Conservation (phyloP, 1,140 invertebrate species). For the Rhagoletis zephyria region DNA sequence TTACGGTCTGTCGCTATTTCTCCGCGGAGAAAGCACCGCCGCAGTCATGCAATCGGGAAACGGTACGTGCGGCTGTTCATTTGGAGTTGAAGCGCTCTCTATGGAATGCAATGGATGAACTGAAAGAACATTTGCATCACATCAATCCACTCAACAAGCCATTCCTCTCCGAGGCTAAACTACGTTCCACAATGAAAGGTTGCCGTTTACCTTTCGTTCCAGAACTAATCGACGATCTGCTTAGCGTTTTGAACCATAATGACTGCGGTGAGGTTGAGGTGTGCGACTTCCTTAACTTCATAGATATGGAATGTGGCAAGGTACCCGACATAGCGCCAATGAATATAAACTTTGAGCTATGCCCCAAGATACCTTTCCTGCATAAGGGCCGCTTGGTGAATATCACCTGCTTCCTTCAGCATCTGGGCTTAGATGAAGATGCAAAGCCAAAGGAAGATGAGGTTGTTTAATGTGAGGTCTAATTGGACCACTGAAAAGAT, state of each 20-base stretch:
- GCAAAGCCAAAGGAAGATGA: constrained; percentile 3
- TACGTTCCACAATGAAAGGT: constrained; percentile 79
- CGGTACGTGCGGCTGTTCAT: constrained; percentile 78
- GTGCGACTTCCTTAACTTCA: constrained; percentile 68
- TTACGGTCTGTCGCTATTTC: constrained; percentile 82
- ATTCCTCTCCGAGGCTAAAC: constrained; percentile 74
- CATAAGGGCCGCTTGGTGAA: constrained; percentile 69
- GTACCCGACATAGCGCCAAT: constrained; percentile 68
- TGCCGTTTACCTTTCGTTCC: constrained; percentile 79
- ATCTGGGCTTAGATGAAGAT: constrained; percentile 68
- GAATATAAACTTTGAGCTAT: constrained; percentile 70
- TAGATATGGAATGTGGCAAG: constrained; percentile 64
- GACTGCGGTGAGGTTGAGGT: constrained; percentile 77
- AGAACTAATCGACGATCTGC: constrained; percentile 80
- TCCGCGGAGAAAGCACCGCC: constrained; percentile 73
- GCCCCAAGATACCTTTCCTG: constrained; percentile 68
- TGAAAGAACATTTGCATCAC: constrained; percentile 79
- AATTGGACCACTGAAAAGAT: not conserved
- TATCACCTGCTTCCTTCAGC: constrained; percentile 66
- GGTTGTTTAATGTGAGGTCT: not conserved
- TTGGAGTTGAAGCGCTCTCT: constrained; percentile 79
- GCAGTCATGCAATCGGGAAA: constrained; percentile 73
- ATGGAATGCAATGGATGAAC: constrained; percentile 80
- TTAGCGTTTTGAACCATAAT: constrained; percentile 79
- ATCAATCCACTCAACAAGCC: constrained; percentile 77